Base-by-base conservation (phyloP, 2,113 vertebrate genomes). In the Nerophis ophidion region DNA sequence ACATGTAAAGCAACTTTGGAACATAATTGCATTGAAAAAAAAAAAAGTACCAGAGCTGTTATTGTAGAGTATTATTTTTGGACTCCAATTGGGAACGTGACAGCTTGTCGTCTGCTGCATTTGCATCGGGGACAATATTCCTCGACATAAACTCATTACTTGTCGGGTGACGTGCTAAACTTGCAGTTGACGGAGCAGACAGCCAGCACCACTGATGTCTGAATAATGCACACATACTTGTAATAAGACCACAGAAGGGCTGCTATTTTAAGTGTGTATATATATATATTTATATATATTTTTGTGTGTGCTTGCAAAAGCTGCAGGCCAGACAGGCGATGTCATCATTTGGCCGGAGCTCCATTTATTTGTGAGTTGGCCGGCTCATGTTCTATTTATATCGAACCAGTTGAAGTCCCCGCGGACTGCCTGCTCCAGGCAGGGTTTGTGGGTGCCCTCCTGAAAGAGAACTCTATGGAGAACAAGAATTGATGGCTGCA, bases 381-480 rank as follows among this genome's bases (percentile, higher is more conserved):
- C 77, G 62, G 77, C 80, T 83, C 70, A 75, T 75, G 67, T 80
- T 85, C 84, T 88, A 88, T 88, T 88, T 81, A 86, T 88, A 88
- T 75, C 75, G 13, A 71, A 78, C 71, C 71, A 81, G 66, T 62
- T 64, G 79, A 81, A 69, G 64, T 85, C 86, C 83, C 81, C n/a
- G 50, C 63, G 82, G 86, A 72, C 59, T 58, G 64, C 60, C 63
- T 57, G 80, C 82, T 77, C 62, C 74, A 78, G 80, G 81, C 80
- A 65, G 68, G 66, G 75, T 57, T 60, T 77, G 68, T 80, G 77
- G 83, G 81, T 83, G 74, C 74, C 63, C 59, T 14, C 50, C 68
- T 69, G 71, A 79, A 57, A 73, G 71, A 79, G 71, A 80, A 69
- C 68, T 82, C 71, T 66, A 70, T 68, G 48, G 66, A 78, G 72